A percentile compares a stretch with the other conserved stretches of the same genome.
Conservation (phyloP, 2,797 vertebrate species). For the Halcyon chelicuti region DNA sequence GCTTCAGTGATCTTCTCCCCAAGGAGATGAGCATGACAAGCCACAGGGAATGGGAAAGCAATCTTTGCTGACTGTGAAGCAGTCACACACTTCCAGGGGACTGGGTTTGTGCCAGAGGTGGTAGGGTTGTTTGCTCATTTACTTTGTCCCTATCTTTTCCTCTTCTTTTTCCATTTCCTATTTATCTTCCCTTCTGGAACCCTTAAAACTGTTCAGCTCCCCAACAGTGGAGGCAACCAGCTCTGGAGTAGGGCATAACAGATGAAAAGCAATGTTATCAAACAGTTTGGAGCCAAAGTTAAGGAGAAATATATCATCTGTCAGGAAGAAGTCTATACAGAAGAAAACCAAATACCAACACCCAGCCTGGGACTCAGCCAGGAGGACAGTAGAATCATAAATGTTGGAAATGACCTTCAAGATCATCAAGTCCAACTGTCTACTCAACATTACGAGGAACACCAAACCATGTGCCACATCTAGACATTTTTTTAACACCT, state of each 20-base stretch:
- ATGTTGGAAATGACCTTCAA: no score
- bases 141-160: background rate
- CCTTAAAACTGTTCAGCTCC: background rate
- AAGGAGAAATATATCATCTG: background rate
- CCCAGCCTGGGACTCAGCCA: background rate
- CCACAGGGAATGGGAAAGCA: background rate
- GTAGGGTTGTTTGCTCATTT: background rate
- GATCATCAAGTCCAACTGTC: no score
- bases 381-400: background rate
- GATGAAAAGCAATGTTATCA: background rate
- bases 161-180: background rate
- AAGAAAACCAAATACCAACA: background rate
- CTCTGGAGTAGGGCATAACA: background rate
- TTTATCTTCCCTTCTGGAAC: background rate
- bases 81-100: accelerated
- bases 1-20: background rate
- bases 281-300: background rate
- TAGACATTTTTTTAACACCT: no score
- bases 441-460: no score
- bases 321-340: background rate
- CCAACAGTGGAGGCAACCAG: background rate
- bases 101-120: background rate
- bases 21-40: background rate
- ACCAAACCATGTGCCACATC: no score
- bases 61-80: background rate